Evolutionary conservation across 2,797 vertebrate species (phyloP).

Genomic region (Micropoecilia bifurca): DNA sequence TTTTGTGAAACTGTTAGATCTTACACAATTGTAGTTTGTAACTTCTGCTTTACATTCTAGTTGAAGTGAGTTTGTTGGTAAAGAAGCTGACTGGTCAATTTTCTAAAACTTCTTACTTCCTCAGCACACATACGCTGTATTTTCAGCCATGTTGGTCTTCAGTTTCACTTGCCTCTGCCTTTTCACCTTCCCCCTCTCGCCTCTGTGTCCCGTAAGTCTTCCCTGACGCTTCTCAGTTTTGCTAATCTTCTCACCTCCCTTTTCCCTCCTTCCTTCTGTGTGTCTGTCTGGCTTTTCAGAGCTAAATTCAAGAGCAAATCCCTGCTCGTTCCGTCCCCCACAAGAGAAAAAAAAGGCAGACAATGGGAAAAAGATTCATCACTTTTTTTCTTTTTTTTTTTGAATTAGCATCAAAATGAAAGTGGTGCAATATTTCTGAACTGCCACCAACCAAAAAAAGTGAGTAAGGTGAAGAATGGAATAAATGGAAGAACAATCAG

Average conservation of each 20-base stretch:
- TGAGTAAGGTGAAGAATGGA: constrained; percentile 64
- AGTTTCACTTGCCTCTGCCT: constrained; percentile 1
- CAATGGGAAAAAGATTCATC: constrained; percentile 86
- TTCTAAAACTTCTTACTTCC: constrained; percentile 13
- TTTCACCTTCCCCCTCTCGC: constrained; percentile 28
- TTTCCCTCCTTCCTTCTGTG: constrained; percentile 14
- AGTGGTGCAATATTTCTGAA: constrained; percentile 82
- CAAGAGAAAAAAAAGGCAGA: constrained; percentile 73
- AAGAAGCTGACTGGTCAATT: background rate
- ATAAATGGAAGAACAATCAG: constrained; percentile 67
- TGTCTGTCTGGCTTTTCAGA: constrained; percentile 57
- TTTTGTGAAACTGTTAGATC: background rate
- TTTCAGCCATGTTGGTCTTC: background rate
- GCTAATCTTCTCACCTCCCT: constrained; percentile 15
- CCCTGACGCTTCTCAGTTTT: constrained; percentile 39
- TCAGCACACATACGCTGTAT: constrained; percentile 5
- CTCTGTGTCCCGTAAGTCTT: constrained; percentile 40
- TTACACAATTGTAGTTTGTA: background rate
- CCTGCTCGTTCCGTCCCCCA: constrained; percentile 65
- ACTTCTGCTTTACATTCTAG: background rate
- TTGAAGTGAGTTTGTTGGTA: background rate
- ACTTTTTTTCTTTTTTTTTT: constrained; percentile 65
- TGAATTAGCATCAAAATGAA: constrained; percentile 88
- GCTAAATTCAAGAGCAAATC: constrained; percentile 76
- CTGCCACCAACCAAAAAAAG: constrained; percentile 13